Base-by-base conservation (phyloP, 2,113 vertebrate species). In the Ciconia stormi region DNA sequence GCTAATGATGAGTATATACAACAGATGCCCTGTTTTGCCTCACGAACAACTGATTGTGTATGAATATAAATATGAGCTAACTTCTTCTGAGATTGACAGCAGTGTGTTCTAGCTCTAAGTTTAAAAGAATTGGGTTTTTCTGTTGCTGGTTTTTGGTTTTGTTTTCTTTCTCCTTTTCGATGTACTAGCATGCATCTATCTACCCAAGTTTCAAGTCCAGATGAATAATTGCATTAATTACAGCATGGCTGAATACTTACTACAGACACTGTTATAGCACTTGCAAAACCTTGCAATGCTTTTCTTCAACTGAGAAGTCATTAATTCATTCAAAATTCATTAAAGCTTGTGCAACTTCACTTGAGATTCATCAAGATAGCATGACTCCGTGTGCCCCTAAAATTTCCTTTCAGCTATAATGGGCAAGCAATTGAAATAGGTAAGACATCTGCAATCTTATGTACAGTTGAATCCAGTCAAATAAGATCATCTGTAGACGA, bases 311-410 rank as follows among this genome's bases (percentile, higher is more conserved):
- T 52, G 47, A 61, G 13, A 4, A 46, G 16, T 87, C 32, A 71
- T 66, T 95, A 90, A 82, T 93, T 82, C 10, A 46, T 70, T 27
- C 23, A 46, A 94, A 82, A 84, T 65, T 93, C 46, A 92, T 95
- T 58, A 82, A 82, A 89, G 4, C 11, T 80, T 65, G n/a, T 66
- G 17, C 0, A 0, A 50, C 50, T 83, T 85, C n/a, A 42, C 38
- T 76, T 62, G 34, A 84, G 63, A 84, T 87, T 95, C 63, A 52
- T 76, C 72, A 82, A 63, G 36, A 52, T 13, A 79, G 5, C 47
- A 25, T 1, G 9, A 46, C 40, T 38, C 11, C 49, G 0, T 42
- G 86, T 50, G 46, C 10, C 46, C 6, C 13, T 71, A 36, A 66
- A 89, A 22, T 65, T 63, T 76, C 32, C 7, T 78, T 71, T 63